A percentile compares a stretch with the other conserved stretches of the same genome.
Conservation (phyloP, 2,888 invertebrate species). For the Cephus sareptanus region DNA sequence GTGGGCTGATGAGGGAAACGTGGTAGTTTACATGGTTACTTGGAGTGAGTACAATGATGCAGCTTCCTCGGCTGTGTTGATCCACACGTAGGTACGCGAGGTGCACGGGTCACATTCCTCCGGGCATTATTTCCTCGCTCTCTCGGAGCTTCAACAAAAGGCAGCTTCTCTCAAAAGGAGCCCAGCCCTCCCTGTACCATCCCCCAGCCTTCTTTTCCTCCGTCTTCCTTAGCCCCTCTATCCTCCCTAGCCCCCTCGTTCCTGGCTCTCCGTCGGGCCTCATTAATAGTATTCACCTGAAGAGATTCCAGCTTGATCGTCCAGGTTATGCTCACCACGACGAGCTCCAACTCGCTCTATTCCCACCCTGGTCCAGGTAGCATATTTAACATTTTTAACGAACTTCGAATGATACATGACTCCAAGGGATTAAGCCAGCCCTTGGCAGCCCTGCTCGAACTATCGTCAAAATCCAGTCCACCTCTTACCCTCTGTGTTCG, state of each 20-base stretch:
- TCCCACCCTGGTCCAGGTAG: constrained; percentile 22
- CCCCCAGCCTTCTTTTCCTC: neutral
- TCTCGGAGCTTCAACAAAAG: constrained; percentile 58
- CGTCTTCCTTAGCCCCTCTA: neutral
- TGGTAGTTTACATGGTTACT: neutral
- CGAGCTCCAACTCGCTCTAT: neutral
- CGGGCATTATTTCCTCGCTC: constrained; percentile 61
- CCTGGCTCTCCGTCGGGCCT: constrained; percentile 38
- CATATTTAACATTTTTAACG: constrained; percentile 49
- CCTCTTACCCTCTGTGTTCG: neutral
- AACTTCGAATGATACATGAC: constrained; percentile 48
- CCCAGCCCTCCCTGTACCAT: constrained; percentile 20
- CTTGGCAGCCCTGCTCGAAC: neutral
- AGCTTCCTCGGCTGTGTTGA: constrained; percentile 42
- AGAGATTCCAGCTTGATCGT: constrained; percentile 51
- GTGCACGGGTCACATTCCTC: constrained; percentile 64
- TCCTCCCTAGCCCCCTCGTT: neutral
- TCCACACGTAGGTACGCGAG: constrained; percentile 43
- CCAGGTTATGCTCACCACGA: constrained; percentile 19
- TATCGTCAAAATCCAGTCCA: neutral
- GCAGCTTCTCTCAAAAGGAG: constrained; percentile 51
- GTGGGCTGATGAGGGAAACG: neutral
- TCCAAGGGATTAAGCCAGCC: constrained; percentile 36
- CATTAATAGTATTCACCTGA: constrained; percentile 62
- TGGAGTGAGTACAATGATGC: constrained; percentile 38